A percentile compares a stretch with the other conserved stretches of the same genome.
Evolutionary conservation across 2,888 invertebrate species (phyloP).

Genomic region (Lepeophtheirus nordmannii): DNA sequence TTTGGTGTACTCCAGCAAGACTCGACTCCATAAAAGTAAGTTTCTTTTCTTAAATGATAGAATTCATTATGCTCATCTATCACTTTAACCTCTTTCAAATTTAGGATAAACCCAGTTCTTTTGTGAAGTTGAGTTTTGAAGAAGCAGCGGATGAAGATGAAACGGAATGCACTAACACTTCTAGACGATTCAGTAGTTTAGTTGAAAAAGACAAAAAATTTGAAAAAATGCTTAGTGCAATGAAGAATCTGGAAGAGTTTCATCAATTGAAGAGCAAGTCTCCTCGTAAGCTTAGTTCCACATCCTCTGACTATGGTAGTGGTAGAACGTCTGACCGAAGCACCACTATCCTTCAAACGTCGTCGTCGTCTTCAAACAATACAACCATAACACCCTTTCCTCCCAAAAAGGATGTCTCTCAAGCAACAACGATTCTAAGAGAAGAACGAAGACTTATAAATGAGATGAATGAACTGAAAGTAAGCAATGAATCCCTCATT

Average conservation of each 20-base stretch:
- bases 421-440: neutral
- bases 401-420: neutral
- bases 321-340: neutral
- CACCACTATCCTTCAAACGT: neutral
- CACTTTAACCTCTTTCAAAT: neutral
- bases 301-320: conserved; percentile 2
- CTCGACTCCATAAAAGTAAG: neutral
- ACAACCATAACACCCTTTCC: neutral
- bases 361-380: neutral
- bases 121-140: conserved; percentile 1
- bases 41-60: no score
- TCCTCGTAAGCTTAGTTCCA: neutral
- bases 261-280: conserved; percentile 6
- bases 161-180: neutral
- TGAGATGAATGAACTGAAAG: neutral
- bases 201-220: neutral
- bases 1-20: conserved; percentile 3
- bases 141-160: neutral
- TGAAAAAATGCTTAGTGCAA: conserved; percentile 1
- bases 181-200: neutral
- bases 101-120: neutral
- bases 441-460: neutral
- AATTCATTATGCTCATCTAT: neutral
- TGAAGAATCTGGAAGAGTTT: neutral
- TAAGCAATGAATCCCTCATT: neutral